Conservation (phyloP, 2,797 vertebrate genomes). For the Pseudomugil tenellus region DNA sequence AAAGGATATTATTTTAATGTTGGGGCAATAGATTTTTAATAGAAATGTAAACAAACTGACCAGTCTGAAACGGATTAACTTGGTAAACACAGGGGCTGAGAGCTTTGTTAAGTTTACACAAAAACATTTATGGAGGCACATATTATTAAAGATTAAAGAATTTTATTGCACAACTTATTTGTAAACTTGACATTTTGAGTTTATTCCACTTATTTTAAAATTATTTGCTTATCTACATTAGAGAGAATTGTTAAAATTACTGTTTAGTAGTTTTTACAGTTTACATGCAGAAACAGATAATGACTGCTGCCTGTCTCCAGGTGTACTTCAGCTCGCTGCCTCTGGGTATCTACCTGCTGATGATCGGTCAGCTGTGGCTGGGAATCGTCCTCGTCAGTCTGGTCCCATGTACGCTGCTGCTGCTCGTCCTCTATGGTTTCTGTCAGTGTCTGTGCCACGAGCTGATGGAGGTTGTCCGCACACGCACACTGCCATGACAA, state of each 20-base stretch:
- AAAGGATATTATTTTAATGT: too few species aligned
- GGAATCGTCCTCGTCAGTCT: conserved; percentile 88
- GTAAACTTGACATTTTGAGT: too few species aligned
- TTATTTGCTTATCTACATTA: background rate
- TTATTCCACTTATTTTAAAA: background rate
- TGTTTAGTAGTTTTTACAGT: too few species aligned
- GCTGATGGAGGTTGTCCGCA: conserved; percentile 72
- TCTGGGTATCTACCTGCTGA: conserved; percentile 91
- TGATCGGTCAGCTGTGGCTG: conserved; percentile 86
- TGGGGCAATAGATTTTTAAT: too few species aligned
- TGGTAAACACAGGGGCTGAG: too few species aligned
- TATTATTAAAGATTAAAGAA: too few species aligned
- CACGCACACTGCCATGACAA: conserved; percentile 41
- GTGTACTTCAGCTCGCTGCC: conserved; percentile 92
- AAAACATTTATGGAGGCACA: too few species aligned
- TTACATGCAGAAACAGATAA: too few species aligned
- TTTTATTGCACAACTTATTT: too few species aligned
- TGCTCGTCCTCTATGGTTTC: conserved; percentile 88
- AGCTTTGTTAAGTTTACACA: too few species aligned
- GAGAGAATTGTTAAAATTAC: background rate
- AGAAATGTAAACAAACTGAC: too few species aligned
- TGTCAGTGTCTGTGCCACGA: conserved; percentile 90
- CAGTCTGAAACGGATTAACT: too few species aligned
- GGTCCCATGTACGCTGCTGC: conserved; percentile 89
- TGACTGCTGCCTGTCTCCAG: conserved; percentile 29